Evolutionary conservation across 2,797 vertebrate species (phyloP).

Genomic region (Enteromius mattozi): DNA sequence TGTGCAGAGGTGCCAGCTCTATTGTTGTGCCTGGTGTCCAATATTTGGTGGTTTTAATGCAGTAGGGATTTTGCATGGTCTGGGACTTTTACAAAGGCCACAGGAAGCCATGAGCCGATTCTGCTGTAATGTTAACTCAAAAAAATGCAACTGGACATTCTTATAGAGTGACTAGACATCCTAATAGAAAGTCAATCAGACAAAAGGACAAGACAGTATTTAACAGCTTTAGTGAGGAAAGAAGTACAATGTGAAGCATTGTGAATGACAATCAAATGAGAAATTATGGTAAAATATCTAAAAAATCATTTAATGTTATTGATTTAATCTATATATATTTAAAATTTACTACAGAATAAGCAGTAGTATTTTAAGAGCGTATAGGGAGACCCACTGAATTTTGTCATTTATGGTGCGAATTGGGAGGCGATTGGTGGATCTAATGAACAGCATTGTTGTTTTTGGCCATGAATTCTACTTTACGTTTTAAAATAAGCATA

Average conservation of each 20-base stretch:
- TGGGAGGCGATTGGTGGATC: background rate
- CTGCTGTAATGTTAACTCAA: constrained; percentile 66
- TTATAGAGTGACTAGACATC: background rate
- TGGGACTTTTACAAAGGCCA: constrained; percentile 69
- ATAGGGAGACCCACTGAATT: background rate
- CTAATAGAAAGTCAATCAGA: background rate
- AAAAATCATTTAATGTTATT: background rate
- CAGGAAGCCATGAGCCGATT: constrained; percentile 61
- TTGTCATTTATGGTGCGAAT: background rate
- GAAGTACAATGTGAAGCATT: background rate
- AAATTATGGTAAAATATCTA: background rate
- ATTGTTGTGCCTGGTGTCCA: constrained; percentile 66
- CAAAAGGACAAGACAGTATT: background rate
- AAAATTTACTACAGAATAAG: background rate
- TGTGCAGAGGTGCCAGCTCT: constrained; percentile 60
- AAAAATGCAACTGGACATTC: background rate
- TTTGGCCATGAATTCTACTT: background rate
- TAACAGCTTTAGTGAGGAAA: background rate
- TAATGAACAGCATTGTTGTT: background rate
- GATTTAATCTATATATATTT: background rate
- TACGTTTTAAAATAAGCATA: too few relatives aligned
- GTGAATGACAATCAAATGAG: background rate
- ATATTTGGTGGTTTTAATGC: constrained; percentile 68
- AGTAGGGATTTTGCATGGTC: constrained; percentile 68
- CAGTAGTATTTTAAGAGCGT: background rate